Evolutionary conservation across 2,888 invertebrate genomes (phyloP), one percentile per base, ranked within the genome.

Genomic region (Nyleta sp.): DNA sequence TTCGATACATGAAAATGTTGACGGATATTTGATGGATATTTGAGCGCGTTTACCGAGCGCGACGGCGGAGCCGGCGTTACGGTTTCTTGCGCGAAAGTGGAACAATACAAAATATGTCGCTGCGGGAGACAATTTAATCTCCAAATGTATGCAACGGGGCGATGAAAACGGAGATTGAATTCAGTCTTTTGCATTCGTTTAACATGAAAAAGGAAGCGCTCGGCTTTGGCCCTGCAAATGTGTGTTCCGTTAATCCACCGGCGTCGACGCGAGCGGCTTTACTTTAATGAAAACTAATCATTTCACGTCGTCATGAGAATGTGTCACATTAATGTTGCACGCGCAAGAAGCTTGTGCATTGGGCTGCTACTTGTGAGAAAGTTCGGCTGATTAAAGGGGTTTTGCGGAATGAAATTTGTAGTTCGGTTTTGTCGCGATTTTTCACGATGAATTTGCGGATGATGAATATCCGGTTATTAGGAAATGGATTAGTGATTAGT

Each of bases 71-170:
- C 11, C 22, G 50, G 22, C 24, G 40, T 55, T 15, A 24, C 38
- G 7, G 13, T 59, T 59, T 44, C 33, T 44, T 40, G 40, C 24
- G 33, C 17, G 20, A 46, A 46, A 62, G 48, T 62, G 38, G 38
- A 62, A 62, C 62, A 48, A 62, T 48, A 48, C 22, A 48, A 62
- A 62, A 48, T 62, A 62, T 48, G 62, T 48, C 15, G 38, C 38
- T 48, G 46, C 48, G 24, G 48, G 33, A 48, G 20, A 48, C 62
- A 62, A 62, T 62, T 62, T 62, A 46, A 62, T 48, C 46, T 62
- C 17, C 38, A 46, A 60, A 38, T 62, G 62, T 48, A 48, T 48
- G 46, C 35, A 62, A 48, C 62, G 48, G 48, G 48, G 38, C 24
- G 59, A 59, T 59, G 59, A 46, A 59, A 59, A 46, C 33, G 22